phyloP scores from a whole-genome alignment of 1,140 invertebrate species.

The Apis mellifera region DNA sequence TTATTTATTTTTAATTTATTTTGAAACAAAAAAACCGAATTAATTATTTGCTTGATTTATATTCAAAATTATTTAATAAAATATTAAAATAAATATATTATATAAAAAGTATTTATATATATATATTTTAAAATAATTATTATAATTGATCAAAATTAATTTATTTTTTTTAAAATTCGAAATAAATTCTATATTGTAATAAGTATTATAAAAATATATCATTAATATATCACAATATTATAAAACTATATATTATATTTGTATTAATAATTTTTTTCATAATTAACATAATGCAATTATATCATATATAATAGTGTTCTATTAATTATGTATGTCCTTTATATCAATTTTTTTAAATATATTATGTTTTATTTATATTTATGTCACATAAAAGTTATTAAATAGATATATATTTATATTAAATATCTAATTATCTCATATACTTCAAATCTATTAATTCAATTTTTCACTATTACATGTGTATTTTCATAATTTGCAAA shows the following conservation, averaged over 20 bases:
- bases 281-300: conserved; percentile 1
- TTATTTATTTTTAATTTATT: too few species aligned
- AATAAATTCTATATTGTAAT: conserved; percentile 2
- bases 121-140: background rate
- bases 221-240: too few species aligned
- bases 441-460: background rate
- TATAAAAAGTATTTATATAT: too few species aligned
- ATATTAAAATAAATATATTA: too few species aligned
- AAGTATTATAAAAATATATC: background rate
- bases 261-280: background rate
- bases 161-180: conserved; percentile 4
- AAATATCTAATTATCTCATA: background rate
- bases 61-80: too few species aligned
- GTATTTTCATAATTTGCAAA: background rate
- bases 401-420: conserved; percentile 2
- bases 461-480: background rate
- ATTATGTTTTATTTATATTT: background rate
- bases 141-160: conserved; percentile 7
- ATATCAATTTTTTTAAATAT: background rate
- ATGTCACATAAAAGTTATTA: background rate
- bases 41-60: too few species aligned
- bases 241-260: conserved; percentile 1
- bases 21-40: too few species aligned
- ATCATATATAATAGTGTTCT: background rate
- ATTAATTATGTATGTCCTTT: background rate